Percentiles rank a stretch among this genome's conserved stretches.
phyloP scores from a whole-genome alignment of 1,140 invertebrate species.

The Cepaea nemoralis region DNA sequence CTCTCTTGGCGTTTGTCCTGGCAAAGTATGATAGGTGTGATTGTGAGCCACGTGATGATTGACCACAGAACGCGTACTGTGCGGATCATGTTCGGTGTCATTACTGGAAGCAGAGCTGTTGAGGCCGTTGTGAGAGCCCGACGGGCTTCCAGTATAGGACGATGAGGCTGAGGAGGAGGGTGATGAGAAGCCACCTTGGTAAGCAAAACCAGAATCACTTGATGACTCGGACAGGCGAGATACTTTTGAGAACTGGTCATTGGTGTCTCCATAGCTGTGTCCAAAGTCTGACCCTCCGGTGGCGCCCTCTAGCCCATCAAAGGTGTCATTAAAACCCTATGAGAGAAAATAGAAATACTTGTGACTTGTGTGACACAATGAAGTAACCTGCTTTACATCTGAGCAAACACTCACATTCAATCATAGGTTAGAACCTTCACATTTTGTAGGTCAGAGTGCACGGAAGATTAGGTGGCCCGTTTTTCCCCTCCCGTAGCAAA shows the following conservation, averaged over 20 bases:
- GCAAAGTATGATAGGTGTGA: conserved; percentile 86
- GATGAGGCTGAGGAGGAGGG: not conserved
- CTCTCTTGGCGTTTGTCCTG: conserved; percentile 78
- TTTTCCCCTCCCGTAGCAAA: too few species aligned
- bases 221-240: conserved; percentile 45
- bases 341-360: too few species aligned
- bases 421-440: too few species aligned
- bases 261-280: conserved; percentile 1
- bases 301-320: too few species aligned
- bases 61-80: conserved; percentile 37
- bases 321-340: too few species aligned
- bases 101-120: conserved; percentile 58
- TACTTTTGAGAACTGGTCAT: conserved; percentile 44
- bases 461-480: too few species aligned
- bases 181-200: conserved; percentile 31
- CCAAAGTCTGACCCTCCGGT: conserved; percentile 47
- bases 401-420: too few species aligned
- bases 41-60: conserved; percentile 79
- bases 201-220: conserved; percentile 45
- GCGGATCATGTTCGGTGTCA: conserved; percentile 59
- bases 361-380: too few species aligned
- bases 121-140: conserved; percentile 25
- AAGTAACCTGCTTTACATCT: too few species aligned
- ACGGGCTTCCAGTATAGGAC: conserved; percentile 19
- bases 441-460: too few species aligned